phyloP scores from a whole-genome alignment of 2,888 invertebrate genomes.

The Rhagium mordax region DNA sequence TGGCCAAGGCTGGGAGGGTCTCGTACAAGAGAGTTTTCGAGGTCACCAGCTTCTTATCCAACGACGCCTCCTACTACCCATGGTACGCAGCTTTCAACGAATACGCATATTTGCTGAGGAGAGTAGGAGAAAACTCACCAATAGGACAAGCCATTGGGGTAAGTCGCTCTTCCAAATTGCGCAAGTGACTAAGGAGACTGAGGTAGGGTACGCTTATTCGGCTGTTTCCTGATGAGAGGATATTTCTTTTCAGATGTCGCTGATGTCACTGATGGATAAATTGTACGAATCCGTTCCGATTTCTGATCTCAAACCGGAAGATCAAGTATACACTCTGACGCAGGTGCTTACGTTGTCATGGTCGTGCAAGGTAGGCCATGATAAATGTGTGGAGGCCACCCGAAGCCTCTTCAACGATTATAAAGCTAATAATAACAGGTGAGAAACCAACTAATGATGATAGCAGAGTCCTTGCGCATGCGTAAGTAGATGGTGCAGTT shows the following conservation, averaged over 20 bases:
- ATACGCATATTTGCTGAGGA: conserved; percentile 45
- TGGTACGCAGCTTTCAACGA: conserved; percentile 77
- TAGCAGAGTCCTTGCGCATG: no score
- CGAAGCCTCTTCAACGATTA: conserved; percentile 37
- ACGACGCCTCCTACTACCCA: conserved; percentile 80
- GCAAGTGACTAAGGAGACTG: no score
- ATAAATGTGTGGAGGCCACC: conserved; percentile 73
- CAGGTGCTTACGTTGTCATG: conserved; percentile 74
- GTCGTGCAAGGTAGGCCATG: conserved; percentile 76
- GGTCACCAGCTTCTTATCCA: conserved; percentile 78
- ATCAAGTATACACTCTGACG: conserved; percentile 73
- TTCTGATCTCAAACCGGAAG: conserved; percentile 6
- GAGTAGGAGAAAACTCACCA: conserved; percentile 41
- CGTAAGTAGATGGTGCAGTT: no score
- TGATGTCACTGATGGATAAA: conserved; percentile 17
- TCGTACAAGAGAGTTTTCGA: conserved; percentile 75
- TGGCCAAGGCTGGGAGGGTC: conserved; percentile 73
- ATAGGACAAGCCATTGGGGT: conserved; percentile 43
- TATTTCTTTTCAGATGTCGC: conserved; percentile 12
- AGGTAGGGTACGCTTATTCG: no score
- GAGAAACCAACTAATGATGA: background rate
- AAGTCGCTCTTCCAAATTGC: no score
- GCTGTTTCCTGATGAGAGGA: no score
- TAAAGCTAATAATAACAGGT: conserved; percentile 24
- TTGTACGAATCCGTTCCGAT: conserved; percentile 33